Percentiles rank a stretch among this genome's conserved stretches.
Conservation (phyloP, 2,797 vertebrate genomes). For the Hippopotamyrus pictus region DNA sequence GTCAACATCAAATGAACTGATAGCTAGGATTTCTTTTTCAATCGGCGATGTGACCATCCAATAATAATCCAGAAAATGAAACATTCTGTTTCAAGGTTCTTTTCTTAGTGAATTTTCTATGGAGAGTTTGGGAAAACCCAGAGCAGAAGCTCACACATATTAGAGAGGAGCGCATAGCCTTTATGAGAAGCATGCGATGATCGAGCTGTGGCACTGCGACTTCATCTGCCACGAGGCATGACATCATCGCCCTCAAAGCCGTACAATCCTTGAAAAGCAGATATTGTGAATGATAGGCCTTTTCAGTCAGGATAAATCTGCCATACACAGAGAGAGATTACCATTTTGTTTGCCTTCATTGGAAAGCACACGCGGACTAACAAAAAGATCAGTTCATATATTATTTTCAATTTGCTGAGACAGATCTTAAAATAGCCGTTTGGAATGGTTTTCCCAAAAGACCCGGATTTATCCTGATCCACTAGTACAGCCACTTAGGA, state of each 20-base stretch:
- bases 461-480: neutral
- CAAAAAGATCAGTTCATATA: constrained; percentile 1
- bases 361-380: neutral
- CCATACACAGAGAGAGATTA: neutral
- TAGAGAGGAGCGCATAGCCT: neutral
- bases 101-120: neutral
- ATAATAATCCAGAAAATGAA: neutral
- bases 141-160: neutral
- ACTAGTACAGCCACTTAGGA: constrained; percentile 1
- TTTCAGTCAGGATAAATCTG: constrained; percentile 1
- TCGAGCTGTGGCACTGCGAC: neutral
- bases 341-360: neutral
- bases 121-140: neutral
- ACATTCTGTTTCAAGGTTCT: neutral
- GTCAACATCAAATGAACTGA: neutral
- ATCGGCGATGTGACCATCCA: neutral
- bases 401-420: constrained; percentile 3
- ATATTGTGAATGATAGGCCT: neutral
- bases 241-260: neutral
- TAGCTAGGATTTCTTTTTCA: neutral
- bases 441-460: neutral
- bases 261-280: neutral
- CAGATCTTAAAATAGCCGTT: neutral
- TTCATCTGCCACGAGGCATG: neutral
- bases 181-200: neutral